These are phyloP conservation scores for Neoitamus cyanurus DNA, from an alignment of 2,888 invertebrate species.

Conservation along the genomic window DNA sequence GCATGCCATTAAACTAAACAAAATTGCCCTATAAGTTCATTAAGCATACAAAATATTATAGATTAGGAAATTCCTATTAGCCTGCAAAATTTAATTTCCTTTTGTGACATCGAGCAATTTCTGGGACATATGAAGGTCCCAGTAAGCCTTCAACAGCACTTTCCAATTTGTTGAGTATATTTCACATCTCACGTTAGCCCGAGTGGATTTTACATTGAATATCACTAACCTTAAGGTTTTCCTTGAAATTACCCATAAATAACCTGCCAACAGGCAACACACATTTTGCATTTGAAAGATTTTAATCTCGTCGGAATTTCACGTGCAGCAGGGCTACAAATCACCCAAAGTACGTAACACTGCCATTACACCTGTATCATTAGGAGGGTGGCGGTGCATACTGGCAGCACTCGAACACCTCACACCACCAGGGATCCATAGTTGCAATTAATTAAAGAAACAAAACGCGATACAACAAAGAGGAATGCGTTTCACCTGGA, in stretches of 20 bases:
- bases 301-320: neutral
- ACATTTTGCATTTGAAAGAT: constrained; percentile 20
- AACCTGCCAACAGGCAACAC: constrained; percentile 30
- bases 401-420: neutral
- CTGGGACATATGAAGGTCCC: neutral
- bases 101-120: neutral
- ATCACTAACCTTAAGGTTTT: neutral
- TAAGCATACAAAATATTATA: no score
- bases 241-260: constrained; percentile 6
- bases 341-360: constrained; percentile 7
- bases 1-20: no score
- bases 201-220: neutral
- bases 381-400: neutral
- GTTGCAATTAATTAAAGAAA: constrained; percentile 11
- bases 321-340: neutral
- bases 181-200: neutral
- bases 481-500: neutral
- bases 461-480: neutral
- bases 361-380: neutral
- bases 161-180: neutral
- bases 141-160: neutral
- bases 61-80: neutral
- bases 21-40: no score
- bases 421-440: neutral
- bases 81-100: neutral